Evolutionary conservation across 2,888 invertebrate genomes (phyloP).

Genomic region (Lagria hirta): DNA sequence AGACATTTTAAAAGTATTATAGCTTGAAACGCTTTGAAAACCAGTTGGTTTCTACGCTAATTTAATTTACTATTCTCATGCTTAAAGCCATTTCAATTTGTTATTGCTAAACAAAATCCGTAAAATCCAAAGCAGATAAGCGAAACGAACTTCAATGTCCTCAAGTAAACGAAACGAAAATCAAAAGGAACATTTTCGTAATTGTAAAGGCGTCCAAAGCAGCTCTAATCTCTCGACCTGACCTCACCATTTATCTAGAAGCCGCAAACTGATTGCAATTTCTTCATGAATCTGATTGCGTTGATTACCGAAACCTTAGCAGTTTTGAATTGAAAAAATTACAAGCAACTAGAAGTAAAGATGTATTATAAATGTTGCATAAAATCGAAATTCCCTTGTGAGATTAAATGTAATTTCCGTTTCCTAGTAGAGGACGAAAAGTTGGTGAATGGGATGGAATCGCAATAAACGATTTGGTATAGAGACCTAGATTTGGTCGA

Average conservation of each 20-base stretch:
- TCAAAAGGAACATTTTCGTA: slow-evolving; percentile 14
- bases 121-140: slow-evolving; percentile 5
- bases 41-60: too few relatives aligned
- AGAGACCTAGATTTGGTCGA: slow-evolving; percentile 11
- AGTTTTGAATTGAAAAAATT: slow-evolving; percentile 16
- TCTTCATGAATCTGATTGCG: slow-evolving; percentile 10
- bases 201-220: slow-evolving; percentile 8
- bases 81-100: slow-evolving; percentile 3
- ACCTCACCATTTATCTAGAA: slow-evolving; percentile 14
- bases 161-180: slow-evolving; percentile 13
- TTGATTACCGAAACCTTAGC: slow-evolving; percentile 6
- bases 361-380: slow-evolving; percentile 17
- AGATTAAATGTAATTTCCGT: slow-evolving; percentile 9
- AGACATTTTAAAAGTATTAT: too few relatives aligned
- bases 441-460: background rate
- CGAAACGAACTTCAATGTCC: slow-evolving; percentile 3
- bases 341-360: slow-evolving; percentile 7
- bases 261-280: slow-evolving; percentile 14
- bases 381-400: slow-evolving; percentile 4
- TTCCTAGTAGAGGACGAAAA: slow-evolving; percentile 4
- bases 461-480: slow-evolving; percentile 17
- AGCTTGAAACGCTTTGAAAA: too few relatives aligned
- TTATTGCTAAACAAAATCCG: slow-evolving; percentile 11
- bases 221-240: slow-evolving; percentile 10
- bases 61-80: slow-evolving; percentile 6